Percentiles rank a stretch among this genome's conserved stretches.
Evolutionary conservation across 2,113 vertebrate genomes (phyloP).

Genomic region (Psammodynastes pulverulentus): DNA sequence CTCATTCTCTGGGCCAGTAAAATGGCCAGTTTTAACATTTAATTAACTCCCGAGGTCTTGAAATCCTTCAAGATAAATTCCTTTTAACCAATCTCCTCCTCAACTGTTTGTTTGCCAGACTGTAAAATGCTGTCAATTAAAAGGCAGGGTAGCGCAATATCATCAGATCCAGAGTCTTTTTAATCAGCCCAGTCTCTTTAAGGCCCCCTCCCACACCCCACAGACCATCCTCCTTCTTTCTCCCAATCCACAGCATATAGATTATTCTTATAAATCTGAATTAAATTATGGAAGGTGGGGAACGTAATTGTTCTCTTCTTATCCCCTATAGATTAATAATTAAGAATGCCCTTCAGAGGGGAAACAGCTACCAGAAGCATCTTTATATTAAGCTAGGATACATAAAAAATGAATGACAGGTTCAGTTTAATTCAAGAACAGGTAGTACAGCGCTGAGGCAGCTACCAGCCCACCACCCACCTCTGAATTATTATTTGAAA

Average conservation of each 20-base stretch:
- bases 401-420: constrained; percentile 73
- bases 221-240: neutral
- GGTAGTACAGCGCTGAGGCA: constrained; percentile 52
- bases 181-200: neutral
- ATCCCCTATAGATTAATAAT: constrained; percentile 56
- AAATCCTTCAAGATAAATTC: neutral
- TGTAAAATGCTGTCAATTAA: constrained; percentile 2
- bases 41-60: neutral
- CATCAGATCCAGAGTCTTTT: constrained; percentile 6
- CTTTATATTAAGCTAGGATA: constrained; percentile 64
- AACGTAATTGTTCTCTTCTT: constrained; percentile 38
- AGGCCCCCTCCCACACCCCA: neutral
- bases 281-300: neutral
- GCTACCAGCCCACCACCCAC: constrained; percentile 70
- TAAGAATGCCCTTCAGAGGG: constrained; percentile 50
- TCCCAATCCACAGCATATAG: neutral
- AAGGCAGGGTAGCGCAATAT: constrained; percentile 13
- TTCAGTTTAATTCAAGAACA: constrained; percentile 65
- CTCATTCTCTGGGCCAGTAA: constrained; percentile 9
- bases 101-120: neutral
- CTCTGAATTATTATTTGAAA: constrained; percentile 73
- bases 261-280: neutral
- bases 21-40: constrained; percentile 10
- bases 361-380: constrained; percentile 41
- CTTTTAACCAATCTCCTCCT: neutral